Conservation (phyloP, 1,140 invertebrate genomes). For the Sitobion miscanthi region DNA sequence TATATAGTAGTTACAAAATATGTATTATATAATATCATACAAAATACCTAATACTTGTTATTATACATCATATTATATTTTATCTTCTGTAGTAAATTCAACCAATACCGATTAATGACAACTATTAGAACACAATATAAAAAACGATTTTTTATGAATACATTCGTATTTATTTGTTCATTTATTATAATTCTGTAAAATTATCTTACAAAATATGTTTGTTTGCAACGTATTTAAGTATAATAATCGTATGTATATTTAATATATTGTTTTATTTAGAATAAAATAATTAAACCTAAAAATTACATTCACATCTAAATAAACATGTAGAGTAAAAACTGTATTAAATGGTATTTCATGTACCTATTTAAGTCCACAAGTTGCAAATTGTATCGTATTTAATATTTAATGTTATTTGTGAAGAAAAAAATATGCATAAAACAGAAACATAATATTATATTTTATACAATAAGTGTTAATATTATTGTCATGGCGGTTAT, state of each 20-base stretch:
- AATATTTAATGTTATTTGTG: background rate
- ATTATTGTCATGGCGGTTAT: background rate
- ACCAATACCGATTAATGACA: background rate
- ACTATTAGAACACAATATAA: background rate
- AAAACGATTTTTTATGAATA: background rate
- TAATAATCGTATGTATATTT: background rate
- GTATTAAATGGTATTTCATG: background rate
- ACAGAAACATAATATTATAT: background rate
- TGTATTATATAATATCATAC: too few relatives aligned
- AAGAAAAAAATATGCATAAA: background rate
- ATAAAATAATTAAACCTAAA: background rate
- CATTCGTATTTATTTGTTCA: background rate
- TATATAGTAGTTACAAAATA: background rate
- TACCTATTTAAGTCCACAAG: background rate
- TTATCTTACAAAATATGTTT: background rate
- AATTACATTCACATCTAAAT: background rate
- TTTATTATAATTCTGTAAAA: too few relatives aligned
- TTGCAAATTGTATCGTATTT: background rate
- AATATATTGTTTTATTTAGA: background rate
- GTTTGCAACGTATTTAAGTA: background rate
- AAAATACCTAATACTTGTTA: background rate
- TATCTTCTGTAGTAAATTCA: background rate
- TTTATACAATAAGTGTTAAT: background rate
- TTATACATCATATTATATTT: background rate
- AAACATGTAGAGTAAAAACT: background rate